Evolutionary conservation across 2,113 vertebrate species (phyloP), one percentile per base, ranked within the genome.

Genomic region (Zosterops japonicus): DNA sequence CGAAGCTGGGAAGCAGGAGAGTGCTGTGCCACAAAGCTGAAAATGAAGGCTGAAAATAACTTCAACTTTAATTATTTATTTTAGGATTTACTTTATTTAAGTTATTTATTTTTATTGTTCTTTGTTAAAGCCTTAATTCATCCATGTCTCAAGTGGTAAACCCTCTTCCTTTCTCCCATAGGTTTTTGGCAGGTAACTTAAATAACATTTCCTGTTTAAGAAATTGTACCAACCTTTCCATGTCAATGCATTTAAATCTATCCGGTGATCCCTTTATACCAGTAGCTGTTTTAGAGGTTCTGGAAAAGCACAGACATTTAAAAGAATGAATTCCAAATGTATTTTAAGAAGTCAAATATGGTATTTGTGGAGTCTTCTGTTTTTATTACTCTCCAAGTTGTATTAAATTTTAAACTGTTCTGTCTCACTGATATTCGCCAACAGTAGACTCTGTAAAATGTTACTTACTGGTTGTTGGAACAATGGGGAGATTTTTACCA

Each of bases 201-300:
- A 50, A 22, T 16, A 83, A 22, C 5, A 14, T 78, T 88, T 93
- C 17, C 14, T 10, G 2, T 35, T 33, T 50, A 63, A 60, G 70
- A 63, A 72, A 18, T 56, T 11, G 2, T 55, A 41, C 27, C 15
- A 44, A 3, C 10, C 9, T 68, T 42, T 77, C 3, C 18, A 17
- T 21, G 11, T 59, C 14, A 19, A 44, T 55, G 25, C 14, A 52
- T 64, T 89, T 64, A 80, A 63, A n/a, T 70, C 15, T 52, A 31
- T 39, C 5, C 42, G 0, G 0, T 2, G 0, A 35, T 63, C 15
- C 19, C 14, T 10, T 55, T 67, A 28, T 27, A 36, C 4, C 13
- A 46, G 24, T 33, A 57, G 33, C 42, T 16, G 4, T 74, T 92
- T 90, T 31, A 50, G 42, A 71, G 29, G 25, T 67, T 70, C 18